Evolutionary conservation across 2,113 vertebrate genomes (phyloP).

Genomic region (Myrmecophaga tridactyla): DNA sequence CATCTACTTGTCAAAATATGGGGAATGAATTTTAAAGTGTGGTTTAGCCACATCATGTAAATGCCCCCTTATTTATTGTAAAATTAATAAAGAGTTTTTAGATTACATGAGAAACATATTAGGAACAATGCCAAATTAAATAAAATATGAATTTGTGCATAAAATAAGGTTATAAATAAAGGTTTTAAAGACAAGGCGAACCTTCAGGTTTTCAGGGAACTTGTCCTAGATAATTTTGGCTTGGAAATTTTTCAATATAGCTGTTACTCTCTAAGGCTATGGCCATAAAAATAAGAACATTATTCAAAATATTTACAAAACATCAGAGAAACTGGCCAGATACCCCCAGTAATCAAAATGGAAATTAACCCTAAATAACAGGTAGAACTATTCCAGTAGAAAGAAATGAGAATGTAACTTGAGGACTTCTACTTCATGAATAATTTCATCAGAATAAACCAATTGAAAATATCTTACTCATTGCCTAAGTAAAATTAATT

Average conservation of each 20-base stretch:
- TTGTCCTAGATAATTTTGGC: neutral
- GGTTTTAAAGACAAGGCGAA: neutral
- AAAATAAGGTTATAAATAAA: neutral
- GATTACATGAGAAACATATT: neutral
- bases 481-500: neutral
- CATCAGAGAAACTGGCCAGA: neutral
- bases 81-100: neutral
- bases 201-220: neutral
- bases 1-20: neutral
- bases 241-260: neutral
- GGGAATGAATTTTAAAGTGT: neutral
- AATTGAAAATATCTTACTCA: neutral
- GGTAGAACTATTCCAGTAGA: neutral
- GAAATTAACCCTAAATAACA: neutral
- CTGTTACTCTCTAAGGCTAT: neutral
- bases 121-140: neutral
- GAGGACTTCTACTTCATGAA: neutral
- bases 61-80: neutral
- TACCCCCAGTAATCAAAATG: neutral
- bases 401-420: neutral
- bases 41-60: neutral
- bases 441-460: neutral
- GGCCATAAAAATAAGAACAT: neutral
- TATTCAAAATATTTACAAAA: neutral
- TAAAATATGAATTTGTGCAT: neutral